phyloP scores from a whole-genome alignment of 2,797 vertebrate genomes.

The Syndactyla subalaris region DNA sequence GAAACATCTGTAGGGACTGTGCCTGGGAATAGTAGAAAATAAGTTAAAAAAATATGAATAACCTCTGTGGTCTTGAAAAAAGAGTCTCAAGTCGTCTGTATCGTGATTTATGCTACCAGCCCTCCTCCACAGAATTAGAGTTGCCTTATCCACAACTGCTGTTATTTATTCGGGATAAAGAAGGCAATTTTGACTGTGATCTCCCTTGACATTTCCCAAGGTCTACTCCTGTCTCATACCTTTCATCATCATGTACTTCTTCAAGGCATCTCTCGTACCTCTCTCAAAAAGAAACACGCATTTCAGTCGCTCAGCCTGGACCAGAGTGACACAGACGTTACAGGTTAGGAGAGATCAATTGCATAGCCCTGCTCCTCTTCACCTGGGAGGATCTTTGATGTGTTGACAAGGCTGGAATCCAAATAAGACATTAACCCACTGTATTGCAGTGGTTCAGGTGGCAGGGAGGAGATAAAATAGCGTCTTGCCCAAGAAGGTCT shows the following conservation, averaged over 20 bases:
- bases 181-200: conserved; percentile 47
- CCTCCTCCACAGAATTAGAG: conserved; percentile 17
- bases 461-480: conserved; percentile 12
- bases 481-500: neutral
- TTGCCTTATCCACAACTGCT: neutral
- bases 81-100: neutral
- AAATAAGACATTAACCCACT: neutral
- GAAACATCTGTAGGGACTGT: neutral
- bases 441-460: neutral
- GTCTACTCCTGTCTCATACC: conserved; percentile 28
- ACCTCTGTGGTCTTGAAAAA: neutral
- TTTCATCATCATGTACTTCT: conserved; percentile 55
- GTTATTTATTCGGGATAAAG: conserved; percentile 57
- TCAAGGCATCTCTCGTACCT: conserved; percentile 41
- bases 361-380: conserved; percentile 45
- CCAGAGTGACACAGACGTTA: conserved; percentile 30
- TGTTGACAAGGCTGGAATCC: conserved; percentile 16
- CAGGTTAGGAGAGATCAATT: conserved; percentile 55
- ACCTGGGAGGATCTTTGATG: conserved; percentile 9
- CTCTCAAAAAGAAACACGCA: conserved; percentile 25
- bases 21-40: neutral
- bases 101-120: neutral
- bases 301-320: conserved; percentile 19
- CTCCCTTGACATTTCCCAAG: conserved; percentile 63
- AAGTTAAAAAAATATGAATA: neutral